A percentile compares a stretch with the other conserved stretches of the same genome.
Conservation (phyloP, 2,797 vertebrate genomes). For the Echeneis naucrates region DNA sequence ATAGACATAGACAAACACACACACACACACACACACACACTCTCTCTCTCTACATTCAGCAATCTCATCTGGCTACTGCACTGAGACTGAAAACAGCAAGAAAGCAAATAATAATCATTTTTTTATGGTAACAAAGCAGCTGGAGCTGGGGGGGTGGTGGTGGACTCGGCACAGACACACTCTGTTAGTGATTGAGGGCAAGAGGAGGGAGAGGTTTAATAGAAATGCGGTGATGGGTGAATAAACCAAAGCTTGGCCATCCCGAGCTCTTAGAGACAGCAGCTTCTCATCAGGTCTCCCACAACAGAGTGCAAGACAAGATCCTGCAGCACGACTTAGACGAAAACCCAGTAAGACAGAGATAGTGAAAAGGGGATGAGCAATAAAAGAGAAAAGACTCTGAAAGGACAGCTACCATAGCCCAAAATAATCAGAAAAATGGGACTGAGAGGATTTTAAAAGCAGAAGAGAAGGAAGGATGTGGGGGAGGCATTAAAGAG, state of each 20-base stretch:
- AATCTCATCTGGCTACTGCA: slow-evolving; percentile 82
- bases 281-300: slow-evolving; percentile 62
- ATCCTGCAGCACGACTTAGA: slow-evolving; percentile 50
- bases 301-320: slow-evolving; percentile 52
- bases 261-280: slow-evolving; percentile 57
- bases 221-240: slow-evolving; percentile 75
- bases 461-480: slow-evolving; percentile 47
- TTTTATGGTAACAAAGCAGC: slow-evolving; percentile 76
- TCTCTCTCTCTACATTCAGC: slow-evolving; percentile 49
- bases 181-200: slow-evolving; percentile 68
- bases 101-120: slow-evolving; percentile 74
- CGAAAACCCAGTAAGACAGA: slow-evolving; percentile 48
- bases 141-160: slow-evolving; percentile 56
- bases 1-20: slow-evolving; percentile 10
- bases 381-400: slow-evolving; percentile 54
- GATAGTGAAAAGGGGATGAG: slow-evolving; percentile 21
- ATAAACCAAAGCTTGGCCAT: slow-evolving; percentile 58
- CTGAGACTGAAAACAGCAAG: slow-evolving; percentile 63
- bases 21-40: slow-evolving; percentile 28
- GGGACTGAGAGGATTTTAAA: slow-evolving; percentile 52
- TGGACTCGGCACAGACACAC: slow-evolving; percentile 67
- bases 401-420: slow-evolving; percentile 59
- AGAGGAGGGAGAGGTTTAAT: slow-evolving; percentile 69
- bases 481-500: slow-evolving; percentile 89
- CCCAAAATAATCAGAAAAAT: slow-evolving; percentile 63